phyloP scores from a whole-genome alignment of 1,140 invertebrate genomes.

The Drosophila neocordata region DNA sequence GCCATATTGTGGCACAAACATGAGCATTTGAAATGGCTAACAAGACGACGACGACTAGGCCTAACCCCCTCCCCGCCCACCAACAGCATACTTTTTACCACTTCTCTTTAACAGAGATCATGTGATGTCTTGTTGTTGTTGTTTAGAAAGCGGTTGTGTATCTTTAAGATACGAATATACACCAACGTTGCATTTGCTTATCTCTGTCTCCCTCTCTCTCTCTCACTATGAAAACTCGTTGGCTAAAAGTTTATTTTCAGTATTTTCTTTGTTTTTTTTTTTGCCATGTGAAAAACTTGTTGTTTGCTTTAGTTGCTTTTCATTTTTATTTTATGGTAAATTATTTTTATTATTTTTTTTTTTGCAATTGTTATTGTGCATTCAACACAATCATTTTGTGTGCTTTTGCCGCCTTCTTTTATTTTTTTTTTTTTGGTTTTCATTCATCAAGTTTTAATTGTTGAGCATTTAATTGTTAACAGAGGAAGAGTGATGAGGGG shows the following conservation, averaged over 20 bases:
- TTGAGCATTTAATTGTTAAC: slow-evolving; percentile 15
- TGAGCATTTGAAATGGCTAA: slow-evolving; percentile 55
- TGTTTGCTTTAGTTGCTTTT: slow-evolving; percentile 7
- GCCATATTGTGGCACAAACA: slow-evolving; percentile 71
- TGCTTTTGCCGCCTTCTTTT: slow-evolving; percentile 1
- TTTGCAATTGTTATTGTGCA: slow-evolving; percentile 18
- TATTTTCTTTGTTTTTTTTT: slow-evolving; percentile 1
- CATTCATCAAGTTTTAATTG: slow-evolving; percentile 11
- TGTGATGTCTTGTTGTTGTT: slow-evolving; percentile 28
- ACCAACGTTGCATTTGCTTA: slow-evolving; percentile 55
- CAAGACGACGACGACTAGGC: neutral
- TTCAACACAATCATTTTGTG: slow-evolving; percentile 5
- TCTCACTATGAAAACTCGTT: slow-evolving; percentile 56
- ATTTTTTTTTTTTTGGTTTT: too few species aligned
- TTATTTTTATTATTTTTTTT: slow-evolving; percentile 16
- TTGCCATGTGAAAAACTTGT: slow-evolving; percentile 12
- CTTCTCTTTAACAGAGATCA: neutral
- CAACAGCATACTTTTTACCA: too few species aligned
- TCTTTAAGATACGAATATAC: slow-evolving; percentile 46
- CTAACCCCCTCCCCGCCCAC: too few species aligned
- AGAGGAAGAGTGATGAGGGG: neutral
- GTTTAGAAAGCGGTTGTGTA: slow-evolving; percentile 71
- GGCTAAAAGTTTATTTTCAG: slow-evolving; percentile 12
- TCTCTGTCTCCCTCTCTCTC: neutral
- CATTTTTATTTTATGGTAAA: slow-evolving; percentile 11